Conservation (phyloP, 2,888 invertebrate genomes). For the Drosophila suboccidentalis region DNA sequence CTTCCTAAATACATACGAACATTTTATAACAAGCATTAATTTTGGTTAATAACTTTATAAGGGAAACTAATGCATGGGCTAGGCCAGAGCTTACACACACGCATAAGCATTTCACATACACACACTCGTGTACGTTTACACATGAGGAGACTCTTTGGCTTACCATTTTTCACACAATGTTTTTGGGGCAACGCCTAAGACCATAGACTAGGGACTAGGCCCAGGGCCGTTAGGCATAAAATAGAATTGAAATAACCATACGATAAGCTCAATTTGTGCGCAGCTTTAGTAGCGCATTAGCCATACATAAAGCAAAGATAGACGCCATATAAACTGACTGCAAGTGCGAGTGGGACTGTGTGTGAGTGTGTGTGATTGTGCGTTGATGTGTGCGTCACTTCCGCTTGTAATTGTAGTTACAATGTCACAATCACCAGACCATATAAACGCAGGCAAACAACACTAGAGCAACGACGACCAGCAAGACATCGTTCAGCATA, state of each 20-base stretch:
- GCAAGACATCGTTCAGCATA: slow-evolving; percentile 15
- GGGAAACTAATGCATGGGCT: slow-evolving; percentile 52
- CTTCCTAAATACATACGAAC: slow-evolving; percentile 73
- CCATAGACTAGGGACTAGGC: slow-evolving; percentile 26
- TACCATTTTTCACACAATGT: slow-evolving; percentile 79
- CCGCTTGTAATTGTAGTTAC: slow-evolving; percentile 82
- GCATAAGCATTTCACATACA: slow-evolving; percentile 36
- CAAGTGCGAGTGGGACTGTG: slow-evolving; percentile 17
- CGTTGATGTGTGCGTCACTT: slow-evolving; percentile 79
- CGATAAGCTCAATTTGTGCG: slow-evolving; percentile 82
- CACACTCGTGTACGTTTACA: background rate
- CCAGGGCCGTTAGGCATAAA: slow-evolving; percentile 64
- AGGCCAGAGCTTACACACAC: slow-evolving; percentile 30
- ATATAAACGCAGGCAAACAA: slow-evolving; percentile 74
- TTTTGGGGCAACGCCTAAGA: slow-evolving; percentile 52
- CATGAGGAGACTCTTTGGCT: slow-evolving; percentile 46
- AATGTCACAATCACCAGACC: slow-evolving; percentile 82
- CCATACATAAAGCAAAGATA: slow-evolving; percentile 80
- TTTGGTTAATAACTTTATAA: slow-evolving; percentile 80
- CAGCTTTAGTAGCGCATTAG: slow-evolving; percentile 81
- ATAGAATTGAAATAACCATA: slow-evolving; percentile 82
- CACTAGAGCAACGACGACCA: slow-evolving; percentile 22
- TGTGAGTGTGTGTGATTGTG: slow-evolving; percentile 47
- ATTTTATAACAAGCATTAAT: slow-evolving; percentile 79
- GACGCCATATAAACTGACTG: slow-evolving; percentile 57